These are phyloP conservation scores for Chiroxiphia lanceolata DNA, from an alignment of 2,797 vertebrate genomes.

Conservation along the genomic window DNA sequence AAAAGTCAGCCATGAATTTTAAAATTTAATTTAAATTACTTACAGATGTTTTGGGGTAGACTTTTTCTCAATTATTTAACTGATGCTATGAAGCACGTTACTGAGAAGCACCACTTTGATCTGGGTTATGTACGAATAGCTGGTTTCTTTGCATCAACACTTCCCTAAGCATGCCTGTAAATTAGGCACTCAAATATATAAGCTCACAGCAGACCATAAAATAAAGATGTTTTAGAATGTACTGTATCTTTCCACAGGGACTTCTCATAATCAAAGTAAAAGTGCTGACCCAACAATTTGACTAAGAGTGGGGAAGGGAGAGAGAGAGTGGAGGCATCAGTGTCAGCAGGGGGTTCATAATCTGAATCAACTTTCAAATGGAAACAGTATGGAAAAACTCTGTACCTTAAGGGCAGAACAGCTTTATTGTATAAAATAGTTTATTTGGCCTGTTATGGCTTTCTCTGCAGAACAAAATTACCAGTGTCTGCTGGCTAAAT, in stretches of 20 bases:
- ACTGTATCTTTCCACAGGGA: not conserved
- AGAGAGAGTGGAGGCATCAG: not conserved
- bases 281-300: constrained; percentile 31
- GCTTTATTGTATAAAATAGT: constrained; percentile 44
- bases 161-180: not conserved
- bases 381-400: constrained; percentile 44
- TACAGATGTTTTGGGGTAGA: constrained; percentile 23
- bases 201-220: constrained; percentile 22
- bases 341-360: constrained; percentile 33
- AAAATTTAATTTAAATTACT: constrained; percentile 37
- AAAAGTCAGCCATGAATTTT: not conserved
- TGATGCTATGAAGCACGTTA: not conserved
- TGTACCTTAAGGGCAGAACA: constrained; percentile 50
- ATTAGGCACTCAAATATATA: constrained; percentile 33
- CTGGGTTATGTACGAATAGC: not conserved
- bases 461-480: constrained; percentile 51
- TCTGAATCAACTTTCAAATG: constrained; percentile 51
- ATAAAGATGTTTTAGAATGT: constrained; percentile 24
- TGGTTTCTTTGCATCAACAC: not conserved
- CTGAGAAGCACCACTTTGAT: not conserved
- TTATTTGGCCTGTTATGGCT: constrained; percentile 57
- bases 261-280: constrained; percentile 23
- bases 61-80: constrained; percentile 27
- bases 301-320: not conserved
- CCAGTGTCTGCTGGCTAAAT: constrained; percentile 61